A percentile compares a stretch with the other conserved stretches of the same genome.
Conservation (phyloP, 2,113 vertebrate species). For the Hemicordylus capensis region DNA sequence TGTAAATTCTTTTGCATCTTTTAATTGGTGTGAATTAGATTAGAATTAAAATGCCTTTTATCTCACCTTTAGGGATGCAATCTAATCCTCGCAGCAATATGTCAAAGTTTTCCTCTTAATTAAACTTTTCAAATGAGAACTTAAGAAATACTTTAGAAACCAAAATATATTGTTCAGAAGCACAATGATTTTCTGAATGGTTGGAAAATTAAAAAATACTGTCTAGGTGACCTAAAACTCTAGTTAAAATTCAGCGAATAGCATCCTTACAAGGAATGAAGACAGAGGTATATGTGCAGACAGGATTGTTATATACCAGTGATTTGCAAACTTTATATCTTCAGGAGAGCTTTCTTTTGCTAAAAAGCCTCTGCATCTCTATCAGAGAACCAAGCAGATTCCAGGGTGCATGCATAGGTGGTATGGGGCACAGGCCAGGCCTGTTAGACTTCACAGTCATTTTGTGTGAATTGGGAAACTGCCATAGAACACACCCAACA, state of each 20-base stretch:
- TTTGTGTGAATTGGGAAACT: no score
- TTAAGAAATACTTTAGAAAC: slow-evolving; percentile 46
- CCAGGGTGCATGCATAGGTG: neutral
- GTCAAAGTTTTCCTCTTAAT: slow-evolving; percentile 84
- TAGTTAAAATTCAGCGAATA: neutral
- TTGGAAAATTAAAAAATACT: neutral
- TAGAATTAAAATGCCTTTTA: slow-evolving; percentile 86
- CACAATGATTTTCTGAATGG: neutral
- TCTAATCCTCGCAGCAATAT: slow-evolving; percentile 86
- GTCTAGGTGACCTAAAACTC: neutral
- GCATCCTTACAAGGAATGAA: neutral
- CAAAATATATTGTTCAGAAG: slow-evolving; percentile 45
- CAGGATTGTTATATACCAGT: neutral
- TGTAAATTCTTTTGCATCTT: slow-evolving; percentile 84
- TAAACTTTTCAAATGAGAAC: slow-evolving; percentile 83
- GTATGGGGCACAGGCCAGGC: neutral
- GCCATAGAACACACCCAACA: neutral
- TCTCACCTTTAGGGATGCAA: slow-evolving; percentile 86
- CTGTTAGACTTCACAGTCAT: neutral
- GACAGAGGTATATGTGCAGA: neutral
- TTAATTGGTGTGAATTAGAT: slow-evolving; percentile 94
- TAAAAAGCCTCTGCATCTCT: neutral
- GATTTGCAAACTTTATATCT: neutral
- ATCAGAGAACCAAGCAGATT: no score
- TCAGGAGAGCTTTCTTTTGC: neutral